Base-by-base conservation (phyloP, 2,113 vertebrate genomes). In the Nansenia antarctica region DNA sequence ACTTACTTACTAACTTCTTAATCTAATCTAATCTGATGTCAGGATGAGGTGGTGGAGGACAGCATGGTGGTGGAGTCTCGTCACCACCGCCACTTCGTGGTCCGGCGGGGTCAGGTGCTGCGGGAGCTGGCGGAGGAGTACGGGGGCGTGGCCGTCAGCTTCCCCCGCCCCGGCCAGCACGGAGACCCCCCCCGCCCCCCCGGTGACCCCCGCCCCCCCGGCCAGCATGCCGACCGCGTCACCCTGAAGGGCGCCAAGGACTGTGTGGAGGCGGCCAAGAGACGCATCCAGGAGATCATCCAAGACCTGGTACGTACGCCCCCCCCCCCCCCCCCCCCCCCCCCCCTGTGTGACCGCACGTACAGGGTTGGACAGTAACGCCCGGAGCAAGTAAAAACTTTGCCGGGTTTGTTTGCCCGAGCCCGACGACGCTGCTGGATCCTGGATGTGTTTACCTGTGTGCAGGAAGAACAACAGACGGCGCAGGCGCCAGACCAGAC, bases 11-110 rank as follows among this genome's bases (percentile, higher is more conserved):
- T 31, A 9, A 12, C 14, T 0, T 59, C 39, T 29, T 9, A n/a
- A 2, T 39, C 62, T 31, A 24, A 9, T 7, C 27, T n/a, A n/a
- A n/a, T n/a, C n/a, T n/a, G n/a, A n/a, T n/a, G 29, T 22, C 81
- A 94, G 93, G 92, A 94, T 3, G 90, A 93, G 15, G 88, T 93
- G 29, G 84, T 93, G 8, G 93, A 94, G 76, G 94, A 94, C 76
- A 82, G 64, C 70, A 92, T 94, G 90, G 67, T 86, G 0, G 91
- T 94, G 29, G 92, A 94, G 0, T 75, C 82, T 7, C 91, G 90
- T 24, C 91, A 94, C 73, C 92, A 94, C 68, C 91, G 93, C 0
- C 82, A 94, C 77, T 94, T 94, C 14, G 91, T 93, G 69, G 91
- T 90, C 22, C 87, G 89, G 54, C 82, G 91, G 49, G 91, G 90